Evolutionary conservation across 2,797 vertebrate genomes (phyloP).

Genomic region (Xerus rutilus): DNA sequence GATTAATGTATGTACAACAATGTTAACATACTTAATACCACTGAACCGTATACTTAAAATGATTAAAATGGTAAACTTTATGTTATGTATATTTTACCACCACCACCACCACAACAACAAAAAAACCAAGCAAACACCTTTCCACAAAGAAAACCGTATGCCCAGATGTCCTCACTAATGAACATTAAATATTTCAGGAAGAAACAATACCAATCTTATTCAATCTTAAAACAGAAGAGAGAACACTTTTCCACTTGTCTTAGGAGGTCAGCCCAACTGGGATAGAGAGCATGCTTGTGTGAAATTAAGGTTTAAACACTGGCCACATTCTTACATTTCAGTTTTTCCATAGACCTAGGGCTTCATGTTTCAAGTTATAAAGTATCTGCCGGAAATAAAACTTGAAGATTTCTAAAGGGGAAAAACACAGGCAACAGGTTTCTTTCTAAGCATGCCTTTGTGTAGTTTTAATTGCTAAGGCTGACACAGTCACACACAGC

Average conservation of each 20-base stretch:
- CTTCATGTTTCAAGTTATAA: slow-evolving; percentile 24
- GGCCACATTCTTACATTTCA: not conserved
- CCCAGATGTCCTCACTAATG: not conserved
- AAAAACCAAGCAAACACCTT: slow-evolving; percentile 10
- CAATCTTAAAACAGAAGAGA: slow-evolving; percentile 21
- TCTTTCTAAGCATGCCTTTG: slow-evolving; percentile 4
- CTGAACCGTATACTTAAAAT: not conserved
- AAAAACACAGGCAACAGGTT: not conserved
- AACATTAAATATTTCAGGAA: slow-evolving; percentile 42
- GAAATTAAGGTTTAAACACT: slow-evolving; percentile 34
- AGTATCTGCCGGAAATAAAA: slow-evolving; percentile 45
- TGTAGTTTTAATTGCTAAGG: slow-evolving; percentile 50
- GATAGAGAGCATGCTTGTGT: not conserved
- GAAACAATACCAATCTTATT: not conserved
- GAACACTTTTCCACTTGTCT: not conserved
- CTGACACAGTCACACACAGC: not conserved
- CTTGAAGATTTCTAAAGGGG: not conserved
- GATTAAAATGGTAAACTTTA: slow-evolving; percentile 4
- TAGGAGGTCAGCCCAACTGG: not conserved
- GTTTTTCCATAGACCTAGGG: slow-evolving; percentile 12
- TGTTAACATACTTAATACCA: not conserved
- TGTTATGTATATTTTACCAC: slow-evolving; percentile 23
- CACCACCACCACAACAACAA: not conserved
- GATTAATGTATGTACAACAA: not conserved
- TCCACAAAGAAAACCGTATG: slow-evolving; percentile 6